Evolutionary conservation across 23 tunicate genomes (phyloP), one percentile per base, ranked within the genome.

Genomic region (Halocynthia roretzi): DNA sequence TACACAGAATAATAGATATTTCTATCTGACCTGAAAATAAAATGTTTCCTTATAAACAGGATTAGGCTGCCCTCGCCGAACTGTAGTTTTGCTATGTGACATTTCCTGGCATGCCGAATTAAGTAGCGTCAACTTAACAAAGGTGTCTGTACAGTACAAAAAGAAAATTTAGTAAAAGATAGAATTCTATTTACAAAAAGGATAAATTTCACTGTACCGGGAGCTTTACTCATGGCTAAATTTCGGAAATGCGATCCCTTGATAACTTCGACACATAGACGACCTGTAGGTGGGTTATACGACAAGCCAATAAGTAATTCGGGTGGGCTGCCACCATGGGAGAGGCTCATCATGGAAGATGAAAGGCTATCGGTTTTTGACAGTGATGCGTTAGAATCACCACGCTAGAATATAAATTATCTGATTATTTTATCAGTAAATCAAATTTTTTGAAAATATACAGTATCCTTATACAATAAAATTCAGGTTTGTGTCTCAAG

Each of bases 221-320:
- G 97, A 19, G 97, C 87, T 77, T 81, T 90, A 10, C 83, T 8
- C 81, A 82, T 67, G 8, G 90, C 80, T 18, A 90, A 54, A 74
- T 88, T 88, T 66, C 83, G 67, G 78, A 94, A 94, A 61, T 94
- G 99, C 0, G 91, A 88, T 6, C 99, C 99, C 66, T 94, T 94
- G 23, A 94, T 84, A 50, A 94, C 87, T 72, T 88, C 90, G 5
- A 94, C 95, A 62, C 85, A 81, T 52, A 94, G 63, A 58, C 95
- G 80, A 10, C 99, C 99, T 18, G 99, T 94, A 66, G 93, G 83
- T 48, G 94, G 80, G 62, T 72, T 84, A 78, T 94, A 94, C 10
- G 95, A 81, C 48, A 94, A 71, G 20, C 96, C 77, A 7, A 94
- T 22, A 54, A 94, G 63, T 7, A 94, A n/a, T 68, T 94, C 95